A percentile compares a stretch with the other conserved stretches of the same genome.
phyloP scores from a whole-genome alignment of 2,888 invertebrate genomes.

The Limulus polyphemus region DNA sequence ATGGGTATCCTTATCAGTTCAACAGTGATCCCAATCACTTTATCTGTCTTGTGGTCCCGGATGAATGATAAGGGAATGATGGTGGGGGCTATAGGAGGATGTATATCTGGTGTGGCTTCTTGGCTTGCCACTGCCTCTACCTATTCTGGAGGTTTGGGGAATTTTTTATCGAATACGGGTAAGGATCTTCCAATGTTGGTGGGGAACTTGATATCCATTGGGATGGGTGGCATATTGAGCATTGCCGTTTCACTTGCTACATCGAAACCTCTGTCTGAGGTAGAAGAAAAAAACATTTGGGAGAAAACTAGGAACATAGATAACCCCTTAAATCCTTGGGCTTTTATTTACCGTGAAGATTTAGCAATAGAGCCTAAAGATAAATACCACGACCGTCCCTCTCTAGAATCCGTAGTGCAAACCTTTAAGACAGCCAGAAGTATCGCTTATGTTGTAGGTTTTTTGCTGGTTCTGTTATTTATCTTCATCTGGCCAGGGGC shows the following conservation, averaged over 20 bases:
- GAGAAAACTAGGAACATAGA: slow-evolving; percentile 39
- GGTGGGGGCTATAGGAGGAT: slow-evolving; percentile 33
- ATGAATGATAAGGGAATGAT: slow-evolving; percentile 35
- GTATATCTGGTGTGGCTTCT: slow-evolving; percentile 31
- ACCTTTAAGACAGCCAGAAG: slow-evolving; percentile 5
- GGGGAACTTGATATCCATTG: slow-evolving; percentile 35
- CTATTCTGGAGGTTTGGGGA: slow-evolving; percentile 31
- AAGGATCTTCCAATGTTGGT: slow-evolving; percentile 34
- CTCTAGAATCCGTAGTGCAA: neutral
- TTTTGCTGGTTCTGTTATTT: slow-evolving; percentile 7
- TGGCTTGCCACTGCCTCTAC: slow-evolving; percentile 35
- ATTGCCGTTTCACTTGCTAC: slow-evolving; percentile 30
- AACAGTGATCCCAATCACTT: slow-evolving; percentile 35
- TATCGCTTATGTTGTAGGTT: slow-evolving; percentile 8
- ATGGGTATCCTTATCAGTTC: slow-evolving; percentile 38
- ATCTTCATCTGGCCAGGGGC: slow-evolving; percentile 11
- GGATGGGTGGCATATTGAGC: slow-evolving; percentile 32
- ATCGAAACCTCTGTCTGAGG: slow-evolving; percentile 10
- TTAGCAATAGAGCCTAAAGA: neutral
- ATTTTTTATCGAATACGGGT: slow-evolving; percentile 32
- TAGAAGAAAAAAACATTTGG: slow-evolving; percentile 32
- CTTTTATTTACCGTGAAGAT: slow-evolving; percentile 27
- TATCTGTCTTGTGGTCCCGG: slow-evolving; percentile 36
- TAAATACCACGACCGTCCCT: neutral
- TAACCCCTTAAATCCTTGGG: slow-evolving; percentile 38